Evolutionary conservation across 2,113 vertebrate genomes (phyloP).

Genomic region (Ophthalmolycus amberensis): DNA sequence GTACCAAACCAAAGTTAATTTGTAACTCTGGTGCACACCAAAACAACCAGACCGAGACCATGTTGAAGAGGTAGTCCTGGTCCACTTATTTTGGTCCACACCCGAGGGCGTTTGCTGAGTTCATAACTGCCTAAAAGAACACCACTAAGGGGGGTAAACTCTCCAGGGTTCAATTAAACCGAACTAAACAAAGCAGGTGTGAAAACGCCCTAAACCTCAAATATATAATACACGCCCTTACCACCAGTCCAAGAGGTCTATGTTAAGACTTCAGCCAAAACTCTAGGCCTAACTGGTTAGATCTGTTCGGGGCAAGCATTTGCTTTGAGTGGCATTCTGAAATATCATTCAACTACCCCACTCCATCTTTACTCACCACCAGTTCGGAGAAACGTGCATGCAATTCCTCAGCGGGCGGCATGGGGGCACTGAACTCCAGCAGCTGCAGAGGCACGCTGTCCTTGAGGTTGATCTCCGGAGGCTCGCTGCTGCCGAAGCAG

Average conservation of each 20-base stretch:
- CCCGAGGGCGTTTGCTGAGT: not conserved
- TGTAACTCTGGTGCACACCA: not conserved
- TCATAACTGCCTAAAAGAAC: not conserved
- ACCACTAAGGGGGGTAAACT: not conserved
- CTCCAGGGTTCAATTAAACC: not conserved
- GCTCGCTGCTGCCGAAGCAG: constrained; percentile 92
- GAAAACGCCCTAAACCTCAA: not conserved
- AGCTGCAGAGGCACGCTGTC: constrained; percentile 94
- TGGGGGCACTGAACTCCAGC: constrained; percentile 94
- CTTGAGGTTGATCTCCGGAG: constrained; percentile 96
- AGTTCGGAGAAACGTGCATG: constrained; percentile 95
- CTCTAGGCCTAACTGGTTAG: not conserved
- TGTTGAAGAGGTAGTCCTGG: not conserved
- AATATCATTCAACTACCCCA: not conserved
- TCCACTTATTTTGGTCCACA: not conserved
- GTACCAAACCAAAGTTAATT: not conserved
- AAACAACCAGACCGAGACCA: not conserved
- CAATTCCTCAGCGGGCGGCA: constrained; percentile 93
- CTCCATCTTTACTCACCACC: constrained; percentile 88
- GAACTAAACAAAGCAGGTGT: not conserved
- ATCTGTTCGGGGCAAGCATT: not conserved
- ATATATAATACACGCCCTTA: not conserved
- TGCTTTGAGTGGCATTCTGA: not conserved
- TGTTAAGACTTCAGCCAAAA: not conserved
- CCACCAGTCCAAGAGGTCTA: not conserved